phyloP scores from a whole-genome alignment of 2,888 invertebrate species.

The Petrophora chlorosata region DNA sequence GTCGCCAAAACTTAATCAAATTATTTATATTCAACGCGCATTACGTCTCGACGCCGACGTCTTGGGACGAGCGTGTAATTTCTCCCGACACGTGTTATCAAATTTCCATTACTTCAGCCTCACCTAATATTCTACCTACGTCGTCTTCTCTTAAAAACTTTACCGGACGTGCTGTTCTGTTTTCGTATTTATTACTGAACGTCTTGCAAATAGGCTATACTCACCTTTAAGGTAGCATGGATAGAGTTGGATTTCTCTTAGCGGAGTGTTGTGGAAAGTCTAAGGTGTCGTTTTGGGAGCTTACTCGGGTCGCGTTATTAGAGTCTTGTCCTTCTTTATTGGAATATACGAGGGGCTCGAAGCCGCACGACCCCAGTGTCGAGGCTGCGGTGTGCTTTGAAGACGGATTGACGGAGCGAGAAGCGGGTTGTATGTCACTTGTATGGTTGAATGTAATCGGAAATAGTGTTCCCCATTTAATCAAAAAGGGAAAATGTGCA shows the following conservation, averaged over 20 bases:
- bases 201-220: slow-evolving; percentile 21
- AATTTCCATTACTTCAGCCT: slow-evolving; percentile 60
- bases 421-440: slow-evolving; percentile 4
- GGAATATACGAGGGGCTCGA: slow-evolving; percentile 66
- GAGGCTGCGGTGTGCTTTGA: slow-evolving; percentile 20
- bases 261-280: slow-evolving; percentile 43
- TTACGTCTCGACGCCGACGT: slow-evolving; percentile 27
- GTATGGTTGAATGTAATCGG: neutral
- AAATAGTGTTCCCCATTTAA: neutral
- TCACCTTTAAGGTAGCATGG: slow-evolving; percentile 29
- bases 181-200: slow-evolving; percentile 64
- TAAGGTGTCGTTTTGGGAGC: slow-evolving; percentile 73
- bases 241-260: slow-evolving; percentile 46
- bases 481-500: too few relatives aligned
- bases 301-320: slow-evolving; percentile 74
- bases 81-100: slow-evolving; percentile 53
- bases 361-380: slow-evolving; percentile 29
- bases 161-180: slow-evolving; percentile 66
- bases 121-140: slow-evolving; percentile 62
- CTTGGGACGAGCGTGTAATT: slow-evolving; percentile 37
- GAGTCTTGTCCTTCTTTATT: slow-evolving; percentile 76
- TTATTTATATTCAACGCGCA: slow-evolving; percentile 58
- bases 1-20: slow-evolving; percentile 40
- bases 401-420: slow-evolving; percentile 20
- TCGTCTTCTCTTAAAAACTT: slow-evolving; percentile 67